Base-by-base conservation (phyloP, 2,113 vertebrate genomes). In the Hydropotes inermis region DNA sequence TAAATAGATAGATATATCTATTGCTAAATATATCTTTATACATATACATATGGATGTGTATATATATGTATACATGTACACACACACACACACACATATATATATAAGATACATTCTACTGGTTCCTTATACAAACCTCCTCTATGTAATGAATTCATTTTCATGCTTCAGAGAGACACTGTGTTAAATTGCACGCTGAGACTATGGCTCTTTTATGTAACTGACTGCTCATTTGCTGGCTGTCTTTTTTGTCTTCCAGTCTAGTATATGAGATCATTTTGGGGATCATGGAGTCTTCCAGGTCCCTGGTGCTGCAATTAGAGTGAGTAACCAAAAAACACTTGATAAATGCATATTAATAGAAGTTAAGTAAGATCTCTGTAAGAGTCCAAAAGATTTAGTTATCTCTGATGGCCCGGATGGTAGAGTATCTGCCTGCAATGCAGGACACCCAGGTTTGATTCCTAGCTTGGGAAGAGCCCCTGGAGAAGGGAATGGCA, bases 381-480 rank as follows among this genome's bases (percentile, higher is more conserved):
- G 33, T 89, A 93, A 90, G 83, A 94, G 88, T 85, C 27, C 27
- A 88, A 85, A 94, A 93, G 43, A 91, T 43, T 95, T 94, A 91
- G 14, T 54, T 70, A 70, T 70, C 67, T 39, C 67, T 70, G n/a
- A 70, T 23, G 19, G 67, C n/a, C n/a, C 67, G 39, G n/a, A 70
- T 39, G n/a, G 67, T 70, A 70, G 39, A 70, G n/a, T 39, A 70
- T 70, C 67, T 70, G n/a, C n/a, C 67, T 70, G n/a, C 19, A 39
- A 70, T 23, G n/a, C 19, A 70, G 9, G n/a, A 70, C 4, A 39
- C 19, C n/a, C 67, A 39, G 67, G 67, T 70, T 70, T 70, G 67
- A 70, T 39, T 70, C 67, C 67, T 39, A 19, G 67, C 2, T 12
- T 70, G n/a, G 67, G 10, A 70, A 39, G n/a, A 70, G 67, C n/a